These are phyloP conservation scores for Drosophila quadrilineata DNA, from an alignment of 1,140 invertebrate genomes.

Conservation along the genomic window DNA sequence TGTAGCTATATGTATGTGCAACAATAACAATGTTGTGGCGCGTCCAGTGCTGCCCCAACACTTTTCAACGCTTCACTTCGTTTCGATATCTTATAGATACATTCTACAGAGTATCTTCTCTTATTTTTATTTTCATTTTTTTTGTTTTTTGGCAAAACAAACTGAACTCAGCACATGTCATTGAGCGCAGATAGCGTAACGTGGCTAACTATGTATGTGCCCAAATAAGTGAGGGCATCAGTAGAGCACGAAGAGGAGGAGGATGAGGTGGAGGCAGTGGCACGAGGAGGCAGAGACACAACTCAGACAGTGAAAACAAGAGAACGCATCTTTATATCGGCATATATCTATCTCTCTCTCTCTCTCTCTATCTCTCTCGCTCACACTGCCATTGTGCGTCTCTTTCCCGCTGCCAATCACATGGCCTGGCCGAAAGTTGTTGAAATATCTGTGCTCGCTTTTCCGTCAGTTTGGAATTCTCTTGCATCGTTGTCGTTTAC, in stretches of 20 bases:
- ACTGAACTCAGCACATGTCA: conserved; percentile 62
- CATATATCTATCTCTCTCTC: conserved; percentile 3
- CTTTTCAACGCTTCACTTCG: too few species aligned
- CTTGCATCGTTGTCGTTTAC: conserved; percentile 57
- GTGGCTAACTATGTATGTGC: conserved; percentile 62
- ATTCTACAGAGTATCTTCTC: not conserved
- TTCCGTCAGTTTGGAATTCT: conserved; percentile 76
- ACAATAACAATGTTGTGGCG: conserved; percentile 51
- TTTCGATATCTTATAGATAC: too few species aligned
- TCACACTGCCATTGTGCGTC: too few species aligned
- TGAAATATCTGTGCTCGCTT: conserved; percentile 69
- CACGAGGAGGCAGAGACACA: not conserved
- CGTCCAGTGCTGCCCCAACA: conserved; percentile 48
- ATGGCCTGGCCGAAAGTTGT: conserved; percentile 51
- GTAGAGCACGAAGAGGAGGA: not conserved
- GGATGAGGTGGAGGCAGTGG: not conserved
- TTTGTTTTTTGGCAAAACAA: conserved; percentile 59
- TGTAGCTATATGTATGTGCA: conserved; percentile 49
- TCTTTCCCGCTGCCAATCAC: not conserved
- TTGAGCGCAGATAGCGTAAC: conserved; percentile 58
- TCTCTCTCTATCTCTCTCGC: not conserved
- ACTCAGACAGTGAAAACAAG: conserved; percentile 6
- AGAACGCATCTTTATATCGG: conserved; percentile 37
- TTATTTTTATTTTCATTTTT: not conserved
- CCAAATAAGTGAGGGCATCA: conserved; percentile 6